These are phyloP conservation scores for Brachionus rotundiformis DNA, from an alignment of 1,140 invertebrate genomes.

Conservation along the genomic window DNA sequence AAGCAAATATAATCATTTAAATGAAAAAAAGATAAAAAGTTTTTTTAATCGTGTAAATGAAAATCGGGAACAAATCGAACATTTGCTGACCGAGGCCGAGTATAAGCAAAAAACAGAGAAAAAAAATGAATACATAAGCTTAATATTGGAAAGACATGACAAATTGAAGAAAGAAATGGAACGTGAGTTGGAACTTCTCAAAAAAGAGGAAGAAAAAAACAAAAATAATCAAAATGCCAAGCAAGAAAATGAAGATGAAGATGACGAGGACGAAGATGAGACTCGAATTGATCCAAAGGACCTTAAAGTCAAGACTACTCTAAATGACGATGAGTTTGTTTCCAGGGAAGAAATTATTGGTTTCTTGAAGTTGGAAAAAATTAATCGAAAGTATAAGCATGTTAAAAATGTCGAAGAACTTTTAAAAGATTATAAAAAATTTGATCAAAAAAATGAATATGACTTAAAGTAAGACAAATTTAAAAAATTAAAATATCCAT, in stretches of 20 bases:
- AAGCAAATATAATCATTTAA: not conserved
- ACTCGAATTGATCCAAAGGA: not conserved
- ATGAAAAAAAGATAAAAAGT: slow-evolving; percentile 20
- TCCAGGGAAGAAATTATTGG: not conserved
- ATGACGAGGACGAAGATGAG: slow-evolving; percentile 30
- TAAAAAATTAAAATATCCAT: not conserved
- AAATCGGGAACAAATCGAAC: not conserved
- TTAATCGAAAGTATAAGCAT: not conserved
- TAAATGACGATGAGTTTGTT: not conserved
- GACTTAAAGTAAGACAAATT: not conserved
- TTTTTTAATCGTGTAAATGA: not conserved
- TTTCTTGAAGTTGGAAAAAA: slow-evolving; percentile 41
- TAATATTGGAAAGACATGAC: slow-evolving; percentile 27
- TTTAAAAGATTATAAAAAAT: not conserved
- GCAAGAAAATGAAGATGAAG: not conserved
- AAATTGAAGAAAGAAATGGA: slow-evolving; percentile 1
- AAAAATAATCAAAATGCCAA: not conserved
- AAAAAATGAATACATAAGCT: not conserved
- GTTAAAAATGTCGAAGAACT: slow-evolving; percentile 18
- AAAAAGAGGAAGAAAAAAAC: slow-evolving; percentile 36
- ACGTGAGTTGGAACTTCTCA: slow-evolving; percentile 25
- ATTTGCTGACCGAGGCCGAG: not conserved
- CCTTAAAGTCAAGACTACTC: slow-evolving; percentile 1
- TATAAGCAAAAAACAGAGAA: not conserved
- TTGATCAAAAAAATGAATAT: not conserved